phyloP scores from a whole-genome alignment of 2,113 vertebrate genomes.

The Marcusenius ussheri region DNA sequence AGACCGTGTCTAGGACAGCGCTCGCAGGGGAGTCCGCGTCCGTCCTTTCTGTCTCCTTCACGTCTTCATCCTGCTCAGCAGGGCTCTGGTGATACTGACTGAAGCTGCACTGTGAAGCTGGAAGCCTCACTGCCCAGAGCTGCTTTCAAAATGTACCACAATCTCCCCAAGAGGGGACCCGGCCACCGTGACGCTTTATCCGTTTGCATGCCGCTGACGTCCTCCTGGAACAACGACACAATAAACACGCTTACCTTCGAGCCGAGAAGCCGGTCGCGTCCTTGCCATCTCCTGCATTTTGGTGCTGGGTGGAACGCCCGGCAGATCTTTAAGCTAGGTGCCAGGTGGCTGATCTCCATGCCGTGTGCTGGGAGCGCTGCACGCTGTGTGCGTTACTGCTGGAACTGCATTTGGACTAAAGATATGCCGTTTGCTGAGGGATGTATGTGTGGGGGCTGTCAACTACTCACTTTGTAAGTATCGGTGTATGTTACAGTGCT shows the following conservation, averaged over 20 bases:
- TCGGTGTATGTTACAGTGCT: neutral
- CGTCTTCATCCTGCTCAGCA: slow-evolving; percentile 62
- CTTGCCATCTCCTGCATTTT: neutral
- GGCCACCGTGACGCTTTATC: slow-evolving; percentile 47
- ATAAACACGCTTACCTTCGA: slow-evolving; percentile 40
- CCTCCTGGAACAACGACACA: slow-evolving; percentile 56
- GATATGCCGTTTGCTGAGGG: neutral
- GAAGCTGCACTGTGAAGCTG: slow-evolving; percentile 80
- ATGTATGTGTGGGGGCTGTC: neutral
- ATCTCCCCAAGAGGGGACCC: slow-evolving; percentile 49
- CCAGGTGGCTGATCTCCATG: neutral
- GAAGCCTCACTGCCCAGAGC: slow-evolving; percentile 72
- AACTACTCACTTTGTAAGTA: neutral
- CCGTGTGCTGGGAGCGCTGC: neutral
- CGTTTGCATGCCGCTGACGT: slow-evolving; percentile 87
- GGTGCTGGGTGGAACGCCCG: neutral
- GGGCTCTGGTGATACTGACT: slow-evolving; percentile 46
- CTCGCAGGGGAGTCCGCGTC: slow-evolving; percentile 60
- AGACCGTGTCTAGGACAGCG: slow-evolving; percentile 56
- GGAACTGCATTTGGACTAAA: neutral
- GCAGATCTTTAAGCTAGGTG: neutral
- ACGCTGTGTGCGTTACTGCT: neutral
- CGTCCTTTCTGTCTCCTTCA: slow-evolving; percentile 45
- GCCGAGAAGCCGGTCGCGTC: neutral
- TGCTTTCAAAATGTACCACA: slow-evolving; percentile 61